phyloP scores from a whole-genome alignment of 2,797 vertebrate genomes.

The Stomatorhinus walkeri region DNA sequence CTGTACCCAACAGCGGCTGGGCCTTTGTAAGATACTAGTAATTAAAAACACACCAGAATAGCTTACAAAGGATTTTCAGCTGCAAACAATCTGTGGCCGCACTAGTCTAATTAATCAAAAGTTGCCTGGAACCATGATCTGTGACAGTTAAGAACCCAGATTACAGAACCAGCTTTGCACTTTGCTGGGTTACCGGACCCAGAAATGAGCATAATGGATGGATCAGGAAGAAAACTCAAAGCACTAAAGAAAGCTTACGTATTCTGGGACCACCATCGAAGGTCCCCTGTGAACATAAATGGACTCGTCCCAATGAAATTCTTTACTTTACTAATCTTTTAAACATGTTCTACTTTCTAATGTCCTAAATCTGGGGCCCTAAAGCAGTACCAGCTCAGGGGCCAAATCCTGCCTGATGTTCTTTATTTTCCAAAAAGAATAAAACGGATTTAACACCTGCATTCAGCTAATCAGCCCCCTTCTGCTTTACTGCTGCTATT shows the following conservation, averaged over 20 bases:
- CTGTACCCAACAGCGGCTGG: neutral
- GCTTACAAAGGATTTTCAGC: neutral
- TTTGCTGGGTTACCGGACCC: neutral
- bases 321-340: neutral
- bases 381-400: neutral
- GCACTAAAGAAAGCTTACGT: neutral
- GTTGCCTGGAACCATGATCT: neutral
- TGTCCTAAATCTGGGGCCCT: neutral
- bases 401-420: neutral
- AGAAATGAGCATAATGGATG: neutral
- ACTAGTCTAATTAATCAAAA: neutral
- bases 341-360: neutral
- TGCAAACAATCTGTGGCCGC: neutral
- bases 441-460: neutral
- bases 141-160: neutral
- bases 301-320: neutral
- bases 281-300: neutral
- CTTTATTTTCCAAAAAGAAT: neutral
- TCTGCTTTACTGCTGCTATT: neutral
- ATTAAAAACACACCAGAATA: neutral
- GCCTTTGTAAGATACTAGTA: neutral
- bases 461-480: neutral
- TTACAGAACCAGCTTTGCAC: neutral
- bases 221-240: neutral
- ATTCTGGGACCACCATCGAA: neutral